These are phyloP conservation scores for Geodia barretti DNA, from an alignment of 37 sponge, comb jelly and placozoan genomes.

Conservation along the genomic window DNA sequence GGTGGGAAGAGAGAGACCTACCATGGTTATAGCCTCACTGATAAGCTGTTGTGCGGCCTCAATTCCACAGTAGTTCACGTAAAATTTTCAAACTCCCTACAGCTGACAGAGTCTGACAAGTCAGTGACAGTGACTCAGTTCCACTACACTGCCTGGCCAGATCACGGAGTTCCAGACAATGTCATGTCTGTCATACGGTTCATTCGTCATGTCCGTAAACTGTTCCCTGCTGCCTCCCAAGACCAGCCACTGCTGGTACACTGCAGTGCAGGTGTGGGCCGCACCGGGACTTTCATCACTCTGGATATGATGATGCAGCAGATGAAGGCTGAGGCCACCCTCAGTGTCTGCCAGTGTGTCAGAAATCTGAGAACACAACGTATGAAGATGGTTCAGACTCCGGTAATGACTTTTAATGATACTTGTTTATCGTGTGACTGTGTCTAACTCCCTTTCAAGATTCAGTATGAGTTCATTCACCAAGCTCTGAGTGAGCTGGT, in stretches of 20 bases:
- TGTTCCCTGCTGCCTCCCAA: neutral
- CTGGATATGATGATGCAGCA: slow-evolving; percentile 53
- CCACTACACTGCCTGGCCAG: slow-evolving; percentile 45
- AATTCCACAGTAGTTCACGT: neutral
- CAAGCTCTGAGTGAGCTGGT: neutral
- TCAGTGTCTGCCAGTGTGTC: slow-evolving; percentile 41
- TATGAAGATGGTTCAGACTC: slow-evolving; percentile 52
- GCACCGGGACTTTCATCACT: slow-evolving; percentile 65
- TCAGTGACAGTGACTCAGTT: slow-evolving; percentile 20
- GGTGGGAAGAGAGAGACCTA: too few relatives aligned
- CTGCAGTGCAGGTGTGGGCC: slow-evolving; percentile 54
- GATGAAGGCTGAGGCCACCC: slow-evolving; percentile 21
- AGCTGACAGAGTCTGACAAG: neutral
- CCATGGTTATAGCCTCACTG: too few relatives aligned
- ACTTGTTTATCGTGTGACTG: neutral
- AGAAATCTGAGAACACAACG: slow-evolving; percentile 37
- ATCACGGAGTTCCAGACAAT: slow-evolving; percentile 71
- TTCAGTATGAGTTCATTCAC: neutral
- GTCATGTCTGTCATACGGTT: slow-evolving; percentile 53
- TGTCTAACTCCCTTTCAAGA: neutral
- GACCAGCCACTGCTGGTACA: neutral
- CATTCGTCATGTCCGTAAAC: slow-evolving; percentile 41
- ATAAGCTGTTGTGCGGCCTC: too few relatives aligned
- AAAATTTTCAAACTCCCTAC: too few relatives aligned
- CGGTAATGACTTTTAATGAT: too few relatives aligned